A percentile compares a stretch with the other conserved stretches of the same genome.
Conservation (phyloP, 2,888 invertebrate species). For the Zaprionus bogoriensis region DNA sequence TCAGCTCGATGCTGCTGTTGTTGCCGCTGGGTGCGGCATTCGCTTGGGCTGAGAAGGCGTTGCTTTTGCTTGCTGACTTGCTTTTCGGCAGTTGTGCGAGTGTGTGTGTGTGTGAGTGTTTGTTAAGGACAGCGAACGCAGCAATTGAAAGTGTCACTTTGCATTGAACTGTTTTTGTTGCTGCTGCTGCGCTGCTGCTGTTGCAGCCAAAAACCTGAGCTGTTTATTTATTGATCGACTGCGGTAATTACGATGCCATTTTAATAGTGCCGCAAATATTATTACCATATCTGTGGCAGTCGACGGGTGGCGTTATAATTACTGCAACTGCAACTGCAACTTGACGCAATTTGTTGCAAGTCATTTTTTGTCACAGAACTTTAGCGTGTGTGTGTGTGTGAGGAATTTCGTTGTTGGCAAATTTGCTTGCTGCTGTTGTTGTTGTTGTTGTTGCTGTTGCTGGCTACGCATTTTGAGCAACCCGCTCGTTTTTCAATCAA, state of each 20-base stretch:
- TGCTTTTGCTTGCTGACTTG: constrained; percentile 55
- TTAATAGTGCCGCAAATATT: constrained; percentile 43
- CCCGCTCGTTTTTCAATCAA: constrained; percentile 64
- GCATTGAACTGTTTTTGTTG: constrained; percentile 33
- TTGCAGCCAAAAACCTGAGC: constrained; percentile 49
- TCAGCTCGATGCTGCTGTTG: constrained; percentile 28
- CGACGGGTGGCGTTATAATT: constrained; percentile 62
- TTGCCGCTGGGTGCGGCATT: constrained; percentile 65
- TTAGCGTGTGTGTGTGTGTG: constrained; percentile 16
- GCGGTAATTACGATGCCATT: constrained; percentile 54
- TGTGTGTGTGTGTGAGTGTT: constrained; percentile 23
- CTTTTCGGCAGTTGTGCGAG: constrained; percentile 39
- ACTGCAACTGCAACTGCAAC: constrained; percentile 34
- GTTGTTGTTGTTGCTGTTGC: background rate
- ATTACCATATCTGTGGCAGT: constrained; percentile 65
- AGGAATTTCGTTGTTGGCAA: constrained; percentile 65
- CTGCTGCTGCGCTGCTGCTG: constrained; percentile 39
- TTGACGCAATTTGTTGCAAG: constrained; percentile 59
- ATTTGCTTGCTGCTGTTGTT: constrained; percentile 7
- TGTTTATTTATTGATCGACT: constrained; percentile 71
- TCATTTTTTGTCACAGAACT: constrained; percentile 60
- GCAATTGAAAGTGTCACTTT: constrained; percentile 59
- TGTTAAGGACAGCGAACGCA: constrained; percentile 52
- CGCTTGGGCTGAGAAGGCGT: constrained; percentile 60
- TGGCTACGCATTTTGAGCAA: constrained; percentile 52